Evolutionary conservation across 2,888 invertebrate genomes (phyloP).

Genomic region (Notocelia uddmanniana): DNA sequence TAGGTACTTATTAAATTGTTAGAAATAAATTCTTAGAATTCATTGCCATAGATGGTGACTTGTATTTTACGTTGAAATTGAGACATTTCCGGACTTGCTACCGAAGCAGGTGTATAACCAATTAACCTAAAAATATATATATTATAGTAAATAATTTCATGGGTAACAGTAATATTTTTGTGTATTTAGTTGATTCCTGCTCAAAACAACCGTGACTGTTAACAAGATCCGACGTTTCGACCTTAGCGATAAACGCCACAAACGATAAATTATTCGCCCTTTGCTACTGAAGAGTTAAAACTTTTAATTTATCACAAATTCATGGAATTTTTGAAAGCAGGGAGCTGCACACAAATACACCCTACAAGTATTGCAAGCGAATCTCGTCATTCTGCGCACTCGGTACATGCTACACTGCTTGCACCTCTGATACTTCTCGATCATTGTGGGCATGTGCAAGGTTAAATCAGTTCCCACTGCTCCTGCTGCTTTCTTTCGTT

Average conservation of each 20-base stretch:
- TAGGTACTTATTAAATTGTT: too few species aligned
- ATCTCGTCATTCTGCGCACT: conserved; percentile 7
- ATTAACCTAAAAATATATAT: not conserved
- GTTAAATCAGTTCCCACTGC: not conserved
- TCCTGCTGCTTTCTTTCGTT: not conserved
- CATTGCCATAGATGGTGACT: too few species aligned
- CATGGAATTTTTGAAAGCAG: conserved; percentile 1
- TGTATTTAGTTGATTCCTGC: not conserved
- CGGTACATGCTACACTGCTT: not conserved
- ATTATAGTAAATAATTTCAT: too few species aligned
- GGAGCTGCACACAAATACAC: conserved; percentile 2
- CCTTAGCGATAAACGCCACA: not conserved
- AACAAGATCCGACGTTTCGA: not conserved
- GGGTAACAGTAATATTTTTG: not conserved
- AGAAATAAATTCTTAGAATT: too few species aligned
- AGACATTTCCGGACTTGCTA: too few species aligned
- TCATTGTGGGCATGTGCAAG: not conserved
- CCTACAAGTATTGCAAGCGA: not conserved
- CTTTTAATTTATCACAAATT: not conserved
- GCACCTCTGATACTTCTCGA: conserved; percentile 12
- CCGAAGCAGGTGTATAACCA: too few species aligned
- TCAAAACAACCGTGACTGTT: not conserved
- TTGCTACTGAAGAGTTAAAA: not conserved
- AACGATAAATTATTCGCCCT: not conserved
- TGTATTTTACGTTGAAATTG: too few species aligned